Evolutionary conservation across 2,888 invertebrate species (phyloP), one percentile per base, ranked within the genome.

Genomic region (Osedax fenrisi): DNA sequence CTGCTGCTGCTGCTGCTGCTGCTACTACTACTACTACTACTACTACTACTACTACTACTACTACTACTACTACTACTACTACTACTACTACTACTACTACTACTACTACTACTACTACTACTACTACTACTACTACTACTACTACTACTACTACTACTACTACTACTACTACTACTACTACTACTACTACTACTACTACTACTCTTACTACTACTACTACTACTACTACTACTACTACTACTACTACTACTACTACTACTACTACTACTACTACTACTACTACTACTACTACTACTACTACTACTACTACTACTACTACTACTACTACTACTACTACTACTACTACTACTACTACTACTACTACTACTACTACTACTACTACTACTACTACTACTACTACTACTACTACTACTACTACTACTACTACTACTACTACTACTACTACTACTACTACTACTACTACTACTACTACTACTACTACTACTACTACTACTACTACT

Each of bases 1-100:
- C 72, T 75, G 41, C 77, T 82, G 81, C 75, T 81, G 81, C 13
- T 81, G 80, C 56, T 74, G 24, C 68, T 75, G 68, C 68, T 75
- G 23, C 66, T 74, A 66, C 61, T 62, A 68, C 76, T 76, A 75
- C 75, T 76, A 71, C 62, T 76, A 75, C 75, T 76, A 69, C 75
- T 75, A 69, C 75, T 75, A 59, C 66, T 75, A 76, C 72, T 72
- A 41, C 72, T 74, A 75, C 73, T 76, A 75, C 76, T 75, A 76
- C 76, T 75, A 75, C 75, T 77, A 75, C 76, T 77, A 77, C 76
- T 76, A 76, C 76, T 76, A 73, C 75, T 75, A 75, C 76, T 68
- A 72, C 75, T 77, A 76, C 73, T 76, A 73, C 75, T 76, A 76
- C 76, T 77, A 75, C 75, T 76, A 75, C 75, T 76, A 75, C 75